phyloP scores from a whole-genome alignment of 92 coral and sea anemone species.

The Epizoanthus fatuus region DNA sequence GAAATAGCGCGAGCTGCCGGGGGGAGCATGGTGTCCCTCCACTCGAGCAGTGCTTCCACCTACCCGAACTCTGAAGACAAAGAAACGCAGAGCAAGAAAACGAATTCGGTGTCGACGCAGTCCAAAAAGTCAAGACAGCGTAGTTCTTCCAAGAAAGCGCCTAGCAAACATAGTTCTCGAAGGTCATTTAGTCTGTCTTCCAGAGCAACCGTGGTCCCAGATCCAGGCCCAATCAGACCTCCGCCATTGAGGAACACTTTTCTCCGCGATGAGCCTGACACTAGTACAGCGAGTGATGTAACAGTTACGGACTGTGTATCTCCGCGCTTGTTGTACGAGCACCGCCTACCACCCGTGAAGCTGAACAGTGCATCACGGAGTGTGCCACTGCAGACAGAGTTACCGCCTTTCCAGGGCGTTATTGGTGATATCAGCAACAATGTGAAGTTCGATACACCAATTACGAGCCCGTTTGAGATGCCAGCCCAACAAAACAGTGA shows the following conservation, averaged over 20 bases:
- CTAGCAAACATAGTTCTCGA: conserved; percentile 7
- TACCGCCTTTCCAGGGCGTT: background rate
- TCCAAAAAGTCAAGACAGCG: background rate
- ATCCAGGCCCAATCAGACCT: background rate
- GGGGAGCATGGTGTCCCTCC: background rate
- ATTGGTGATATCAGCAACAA: conserved; percentile 3
- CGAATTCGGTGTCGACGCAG: background rate
- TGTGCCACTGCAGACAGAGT: background rate
- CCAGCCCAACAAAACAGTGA: background rate
- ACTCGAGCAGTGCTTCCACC: background rate
- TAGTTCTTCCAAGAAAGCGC: background rate
- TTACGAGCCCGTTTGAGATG: conserved; percentile 19
- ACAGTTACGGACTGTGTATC: background rate
- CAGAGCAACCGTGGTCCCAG: conserved; percentile 2
- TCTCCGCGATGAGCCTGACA: conserved; percentile 9
- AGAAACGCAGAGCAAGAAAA: background rate
- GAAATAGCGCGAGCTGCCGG: background rate
- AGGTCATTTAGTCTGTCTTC: background rate
- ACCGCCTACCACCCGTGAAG: background rate
- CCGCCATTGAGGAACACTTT: background rate
- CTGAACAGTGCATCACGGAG: background rate
- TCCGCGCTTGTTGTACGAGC: background rate
- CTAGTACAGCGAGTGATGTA: conserved; percentile 16
- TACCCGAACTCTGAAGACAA: background rate
- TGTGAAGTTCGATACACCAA: conserved; percentile 15